phyloP scores from a whole-genome alignment of 2,888 invertebrate species.

The Caenorhabditis becei region DNA sequence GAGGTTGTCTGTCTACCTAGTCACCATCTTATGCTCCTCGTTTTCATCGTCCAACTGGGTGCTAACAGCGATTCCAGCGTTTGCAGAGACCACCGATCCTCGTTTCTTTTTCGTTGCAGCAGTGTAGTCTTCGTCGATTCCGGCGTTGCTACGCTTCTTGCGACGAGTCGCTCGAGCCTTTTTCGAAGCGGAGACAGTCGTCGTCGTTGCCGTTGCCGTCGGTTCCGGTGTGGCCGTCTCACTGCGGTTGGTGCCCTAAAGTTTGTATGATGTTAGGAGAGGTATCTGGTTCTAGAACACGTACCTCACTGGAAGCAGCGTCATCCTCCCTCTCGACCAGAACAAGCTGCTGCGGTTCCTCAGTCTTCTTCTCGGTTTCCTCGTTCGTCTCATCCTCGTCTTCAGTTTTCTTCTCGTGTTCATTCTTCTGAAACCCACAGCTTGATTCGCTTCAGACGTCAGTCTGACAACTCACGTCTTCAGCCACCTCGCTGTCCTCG shows the following conservation, averaged over 20 bases:
- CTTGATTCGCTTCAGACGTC: background rate
- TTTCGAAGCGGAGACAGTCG: constrained; percentile 34
- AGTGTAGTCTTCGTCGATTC: constrained; percentile 25
- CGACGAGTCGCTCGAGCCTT: constrained; percentile 44
- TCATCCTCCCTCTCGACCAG: constrained; percentile 51
- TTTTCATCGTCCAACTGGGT: constrained; percentile 35
- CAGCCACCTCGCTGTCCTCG: constrained; percentile 37
- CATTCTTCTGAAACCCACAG: constrained; percentile 40
- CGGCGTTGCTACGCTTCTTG: constrained; percentile 34
- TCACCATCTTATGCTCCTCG: constrained; percentile 60
- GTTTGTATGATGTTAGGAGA: too few relatives aligned
- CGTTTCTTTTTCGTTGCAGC: constrained; percentile 34
- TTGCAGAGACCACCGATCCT: constrained; percentile 32
- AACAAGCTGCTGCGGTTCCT: constrained; percentile 14
- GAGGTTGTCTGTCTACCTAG: constrained; percentile 36
- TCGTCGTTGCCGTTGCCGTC: constrained; percentile 13
- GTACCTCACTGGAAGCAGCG: constrained; percentile 61
- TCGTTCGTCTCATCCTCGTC: constrained; percentile 55
- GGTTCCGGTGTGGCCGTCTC: constrained; percentile 60
- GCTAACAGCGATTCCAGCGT: constrained; percentile 7
- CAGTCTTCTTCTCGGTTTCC: constrained; percentile 36
- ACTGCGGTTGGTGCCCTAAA: constrained; percentile 52
- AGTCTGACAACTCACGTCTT: constrained; percentile 42
- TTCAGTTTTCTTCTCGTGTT: constrained; percentile 60
- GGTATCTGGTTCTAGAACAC: too few relatives aligned